A percentile compares a stretch with the other conserved stretches of the same genome.
Evolutionary conservation across 2,888 invertebrate genomes (phyloP).

Genomic region (Nebria salina): DNA sequence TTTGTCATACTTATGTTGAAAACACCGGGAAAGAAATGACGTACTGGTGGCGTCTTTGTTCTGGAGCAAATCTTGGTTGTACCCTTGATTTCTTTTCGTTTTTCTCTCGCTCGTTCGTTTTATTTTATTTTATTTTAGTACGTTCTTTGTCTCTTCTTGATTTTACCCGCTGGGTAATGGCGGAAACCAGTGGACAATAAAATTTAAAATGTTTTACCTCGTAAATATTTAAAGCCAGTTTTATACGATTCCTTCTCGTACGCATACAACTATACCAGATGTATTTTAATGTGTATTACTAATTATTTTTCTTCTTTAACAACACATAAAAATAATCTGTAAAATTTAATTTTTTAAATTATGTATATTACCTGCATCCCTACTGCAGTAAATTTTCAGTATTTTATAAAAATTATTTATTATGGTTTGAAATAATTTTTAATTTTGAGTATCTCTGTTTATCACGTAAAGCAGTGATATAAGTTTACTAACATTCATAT

Average conservation of each 20-base stretch:
- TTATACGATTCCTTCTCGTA: too few relatives aligned
- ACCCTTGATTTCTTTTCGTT: not conserved
- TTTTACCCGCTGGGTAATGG: not conserved
- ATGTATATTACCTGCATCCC: too few relatives aligned
- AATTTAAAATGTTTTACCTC: not conserved
- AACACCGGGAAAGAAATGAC: not conserved
- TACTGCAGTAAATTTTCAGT: too few relatives aligned
- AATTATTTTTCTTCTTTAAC: too few relatives aligned
- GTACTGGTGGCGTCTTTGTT: slow-evolving; percentile 8
- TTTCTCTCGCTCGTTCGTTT: not conserved
- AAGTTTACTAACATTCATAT: not conserved
- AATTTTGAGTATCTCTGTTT: slow-evolving; percentile 2
- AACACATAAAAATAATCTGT: too few relatives aligned
- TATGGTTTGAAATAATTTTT: not conserved
- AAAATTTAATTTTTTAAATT: too few relatives aligned
- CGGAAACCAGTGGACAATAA: slow-evolving; percentile 1
- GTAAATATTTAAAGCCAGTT: not conserved
- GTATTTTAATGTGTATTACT: too few relatives aligned
- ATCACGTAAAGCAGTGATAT: not conserved
- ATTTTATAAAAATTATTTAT: too few relatives aligned
- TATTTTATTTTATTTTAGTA: not conserved
- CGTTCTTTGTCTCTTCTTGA: slow-evolving; percentile 1
- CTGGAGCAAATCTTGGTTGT: not conserved
- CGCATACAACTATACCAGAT: too few relatives aligned
- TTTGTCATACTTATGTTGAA: not conserved